Evolutionary conservation across 92 coral and sea anemone genomes (phyloP), one percentile per base, ranked within the genome.

Genomic region (Paramuricea clavata): DNA sequence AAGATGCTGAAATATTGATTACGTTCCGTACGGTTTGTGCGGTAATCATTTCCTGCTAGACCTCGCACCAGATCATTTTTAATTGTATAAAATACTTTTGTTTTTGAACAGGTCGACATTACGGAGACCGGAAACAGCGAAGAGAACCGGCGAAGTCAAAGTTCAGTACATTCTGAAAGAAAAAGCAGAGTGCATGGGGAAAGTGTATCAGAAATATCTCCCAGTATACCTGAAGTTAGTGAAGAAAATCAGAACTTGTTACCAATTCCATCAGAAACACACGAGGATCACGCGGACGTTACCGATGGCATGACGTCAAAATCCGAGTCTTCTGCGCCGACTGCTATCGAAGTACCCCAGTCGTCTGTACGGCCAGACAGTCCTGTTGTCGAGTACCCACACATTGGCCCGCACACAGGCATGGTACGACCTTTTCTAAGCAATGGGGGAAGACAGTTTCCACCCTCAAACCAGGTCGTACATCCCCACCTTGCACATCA

Each of bases 271-370:
- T 6, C 67, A 1, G 72, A 59, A 16, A 39, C 39, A 1, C 41
- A 50, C 21, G 56, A 59, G 8, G 84, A 79, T 56, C 72, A 79
- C 31, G 26, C 73, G 84, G 84, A 79, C 54, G 16, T 76, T 52
- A 76, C 82, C 47, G 82, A 76, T 60, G 82, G 82, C 28, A 49
- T 79, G 19, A 79, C 84, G 57, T 79, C 84, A n/a, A 79, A 60
- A 61, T 79, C 84, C 54, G 84, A 79, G 27, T 79, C 84, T 59
- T 79, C 84, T 23, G 84, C 84, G 22, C 84, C 84, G 22, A 79
- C 84, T 5, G 59, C 73, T 19, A 60, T 79, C 60, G 84, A 79
- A 79, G 84, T 60, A 16, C 34, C 84, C 54, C 44, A 52, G 69
- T 2, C 69, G 12, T 27, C 83, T 22, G 17, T 28, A 3, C 61